Evolutionary conservation across 2,888 invertebrate species (phyloP).

Genomic region (Drosophila lutescens): DNA sequence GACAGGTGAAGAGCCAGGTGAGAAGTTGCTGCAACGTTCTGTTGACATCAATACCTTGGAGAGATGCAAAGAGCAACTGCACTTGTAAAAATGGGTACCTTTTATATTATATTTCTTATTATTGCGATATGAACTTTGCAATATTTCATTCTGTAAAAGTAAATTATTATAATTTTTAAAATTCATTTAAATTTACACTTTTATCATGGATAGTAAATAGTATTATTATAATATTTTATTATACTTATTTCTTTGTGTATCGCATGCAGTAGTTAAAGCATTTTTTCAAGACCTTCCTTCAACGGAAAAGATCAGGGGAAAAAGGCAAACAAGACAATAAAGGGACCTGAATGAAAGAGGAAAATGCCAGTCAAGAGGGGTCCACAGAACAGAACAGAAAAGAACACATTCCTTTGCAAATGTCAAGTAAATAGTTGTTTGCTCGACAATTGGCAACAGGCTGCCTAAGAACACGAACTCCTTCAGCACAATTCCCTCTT

Average conservation of each 20-base stretch:
- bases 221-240: no score
- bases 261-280: conserved; percentile 25
- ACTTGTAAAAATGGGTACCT: neutral
- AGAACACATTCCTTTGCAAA: conserved; percentile 38
- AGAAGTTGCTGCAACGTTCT: conserved; percentile 32
- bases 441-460: conserved; percentile 68
- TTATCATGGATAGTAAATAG: no score
- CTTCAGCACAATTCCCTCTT: conserved; percentile 26
- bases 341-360: conserved; percentile 54
- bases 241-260: neutral
- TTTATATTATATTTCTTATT: no score
- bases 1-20: conserved; percentile 20
- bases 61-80: conserved; percentile 53
- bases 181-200: no score
- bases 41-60: conserved; percentile 72
- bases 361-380: conserved; percentile 60
- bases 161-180: no score
- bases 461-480: conserved; percentile 27
- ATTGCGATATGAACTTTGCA: no score
- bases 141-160: no score
- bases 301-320: conserved; percentile 39
- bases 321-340: conserved; percentile 34
- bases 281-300: conserved; percentile 6
- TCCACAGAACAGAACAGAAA: conserved; percentile 18
- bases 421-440: conserved; percentile 60